phyloP scores from a whole-genome alignment of 2,113 vertebrate genomes.

The Hirundichthys speculiger region DNA sequence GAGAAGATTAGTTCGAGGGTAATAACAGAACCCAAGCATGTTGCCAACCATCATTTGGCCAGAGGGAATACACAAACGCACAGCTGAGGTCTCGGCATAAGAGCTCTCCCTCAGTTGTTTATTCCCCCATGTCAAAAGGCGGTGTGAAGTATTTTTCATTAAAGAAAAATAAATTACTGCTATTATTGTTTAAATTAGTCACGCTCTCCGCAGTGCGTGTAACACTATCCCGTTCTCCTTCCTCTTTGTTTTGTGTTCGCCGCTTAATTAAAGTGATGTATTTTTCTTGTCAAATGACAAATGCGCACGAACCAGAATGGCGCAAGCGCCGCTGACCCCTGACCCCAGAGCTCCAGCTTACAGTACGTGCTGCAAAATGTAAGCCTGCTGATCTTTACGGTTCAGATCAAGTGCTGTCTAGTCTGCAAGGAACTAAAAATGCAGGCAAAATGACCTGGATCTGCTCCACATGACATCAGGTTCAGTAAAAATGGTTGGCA shows the following conservation, averaged over 20 bases:
- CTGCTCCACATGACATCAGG: conserved; percentile 7
- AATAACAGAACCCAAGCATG: conserved; percentile 53
- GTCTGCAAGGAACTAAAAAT: conserved; percentile 8
- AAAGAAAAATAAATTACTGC: conserved; percentile 74
- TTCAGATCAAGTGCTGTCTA: conserved; percentile 50
- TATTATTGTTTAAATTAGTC: conserved; percentile 77
- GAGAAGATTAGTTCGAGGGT: conserved; percentile 58
- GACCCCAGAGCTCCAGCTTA: conserved; percentile 37
- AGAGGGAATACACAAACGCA: conserved; percentile 59
- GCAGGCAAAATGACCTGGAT: background rate
- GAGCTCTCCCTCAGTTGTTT: conserved; percentile 61
- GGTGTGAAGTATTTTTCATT: conserved; percentile 79
- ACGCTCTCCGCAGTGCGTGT: conserved; percentile 49
- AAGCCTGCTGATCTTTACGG: conserved; percentile 61
- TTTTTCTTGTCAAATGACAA: conserved; percentile 77
- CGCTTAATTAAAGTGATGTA: conserved; percentile 66
- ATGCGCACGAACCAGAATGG: conserved; percentile 58
- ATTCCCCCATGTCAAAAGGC: conserved; percentile 57
- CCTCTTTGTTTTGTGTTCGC: conserved; percentile 65
- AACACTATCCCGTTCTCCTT: conserved; percentile 60
- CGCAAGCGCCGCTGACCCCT: conserved; percentile 49
- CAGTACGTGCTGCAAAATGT: conserved; percentile 48
- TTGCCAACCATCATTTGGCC: conserved; percentile 56
- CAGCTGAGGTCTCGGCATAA: conserved; percentile 50
- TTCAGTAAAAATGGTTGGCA: background rate